Percentiles rank a stretch among this genome's conserved stretches.
These are phyloP conservation scores for Helogale parvula DNA, from an alignment of 2,113 vertebrate genomes.

Conservation along the genomic window DNA sequence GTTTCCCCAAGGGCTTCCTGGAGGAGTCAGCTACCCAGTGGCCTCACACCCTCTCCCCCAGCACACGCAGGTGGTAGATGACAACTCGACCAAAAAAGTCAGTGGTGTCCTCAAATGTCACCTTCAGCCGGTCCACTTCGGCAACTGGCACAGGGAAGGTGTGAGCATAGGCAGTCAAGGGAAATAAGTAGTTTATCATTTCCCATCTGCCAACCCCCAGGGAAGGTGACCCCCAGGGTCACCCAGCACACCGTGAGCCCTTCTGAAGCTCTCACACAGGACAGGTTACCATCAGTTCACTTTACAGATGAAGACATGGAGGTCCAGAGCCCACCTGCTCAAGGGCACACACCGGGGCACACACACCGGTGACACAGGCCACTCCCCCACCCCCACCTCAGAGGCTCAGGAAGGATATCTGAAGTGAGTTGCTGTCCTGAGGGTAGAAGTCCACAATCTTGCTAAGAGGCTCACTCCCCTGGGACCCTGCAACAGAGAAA, in stretches of 20 bases:
- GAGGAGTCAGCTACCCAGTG: background rate
- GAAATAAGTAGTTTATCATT: background rate
- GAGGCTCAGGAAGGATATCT: conserved; percentile 93
- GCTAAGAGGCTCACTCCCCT: conserved; percentile 78
- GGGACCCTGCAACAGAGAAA: conserved; percentile 84
- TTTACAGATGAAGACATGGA: background rate
- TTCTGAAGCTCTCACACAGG: background rate
- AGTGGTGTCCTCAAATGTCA: conserved; percentile 92
- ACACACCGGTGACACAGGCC: background rate
- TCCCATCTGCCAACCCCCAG: background rate
- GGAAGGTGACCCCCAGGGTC: too few species aligned
- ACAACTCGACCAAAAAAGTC: conserved; percentile 97
- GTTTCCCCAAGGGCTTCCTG: background rate
- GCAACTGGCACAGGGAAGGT: conserved; percentile 91
- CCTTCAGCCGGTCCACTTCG: conserved; percentile 89
- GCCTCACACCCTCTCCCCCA: conserved; percentile 87
- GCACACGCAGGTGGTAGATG: conserved; percentile 93
- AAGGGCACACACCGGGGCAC: background rate
- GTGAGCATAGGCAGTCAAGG: conserved; percentile 88
- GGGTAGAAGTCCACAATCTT: conserved; percentile 91
- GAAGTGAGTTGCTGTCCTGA: conserved; percentile 91
- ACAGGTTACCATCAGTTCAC: background rate
- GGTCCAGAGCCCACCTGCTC: background rate
- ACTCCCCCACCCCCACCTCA: background rate
- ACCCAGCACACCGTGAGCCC: background rate